Conservation (phyloP, 2,888 invertebrate species). For the Calameuta pallipes region DNA sequence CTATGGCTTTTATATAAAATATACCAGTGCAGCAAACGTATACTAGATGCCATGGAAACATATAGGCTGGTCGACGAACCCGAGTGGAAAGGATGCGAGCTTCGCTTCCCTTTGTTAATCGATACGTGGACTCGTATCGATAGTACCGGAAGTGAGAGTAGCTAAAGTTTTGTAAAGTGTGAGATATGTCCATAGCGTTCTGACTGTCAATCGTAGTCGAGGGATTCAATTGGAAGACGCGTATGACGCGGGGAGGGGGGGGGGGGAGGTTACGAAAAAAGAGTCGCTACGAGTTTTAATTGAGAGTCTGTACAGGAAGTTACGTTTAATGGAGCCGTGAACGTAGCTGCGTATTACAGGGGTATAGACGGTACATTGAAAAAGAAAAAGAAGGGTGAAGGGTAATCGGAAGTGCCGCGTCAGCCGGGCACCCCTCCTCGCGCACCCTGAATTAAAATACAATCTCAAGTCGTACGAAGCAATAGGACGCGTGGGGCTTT, state of each 20-base stretch:
- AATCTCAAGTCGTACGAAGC: background rate
- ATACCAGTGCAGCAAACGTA: background rate
- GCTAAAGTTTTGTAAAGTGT: background rate
- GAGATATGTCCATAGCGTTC: background rate
- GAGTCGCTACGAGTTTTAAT: no score
- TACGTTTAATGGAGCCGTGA: background rate
- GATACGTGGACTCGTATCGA: slow-evolving; percentile 1
- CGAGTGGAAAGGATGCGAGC: background rate
- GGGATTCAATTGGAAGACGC: background rate
- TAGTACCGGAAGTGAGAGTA: background rate
- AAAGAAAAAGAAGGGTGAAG: background rate
- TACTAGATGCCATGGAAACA: background rate
- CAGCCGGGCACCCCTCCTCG: background rate
- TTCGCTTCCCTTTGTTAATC: background rate
- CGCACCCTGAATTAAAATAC: background rate
- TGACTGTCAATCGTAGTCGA: background rate
- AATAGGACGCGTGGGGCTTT: background rate
- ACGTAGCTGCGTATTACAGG: slow-evolving; percentile 1
- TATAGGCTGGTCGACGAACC: slow-evolving; percentile 4
- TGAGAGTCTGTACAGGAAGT: no score
- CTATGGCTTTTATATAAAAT: background rate
- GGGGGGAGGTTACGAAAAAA: background rate
- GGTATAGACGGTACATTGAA: background rate
- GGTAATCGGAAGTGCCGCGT: slow-evolving; percentile 13
- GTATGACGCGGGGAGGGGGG: background rate